phyloP scores from a whole-genome alignment of 2,113 vertebrate species.

The Polyodon spathula region DNA sequence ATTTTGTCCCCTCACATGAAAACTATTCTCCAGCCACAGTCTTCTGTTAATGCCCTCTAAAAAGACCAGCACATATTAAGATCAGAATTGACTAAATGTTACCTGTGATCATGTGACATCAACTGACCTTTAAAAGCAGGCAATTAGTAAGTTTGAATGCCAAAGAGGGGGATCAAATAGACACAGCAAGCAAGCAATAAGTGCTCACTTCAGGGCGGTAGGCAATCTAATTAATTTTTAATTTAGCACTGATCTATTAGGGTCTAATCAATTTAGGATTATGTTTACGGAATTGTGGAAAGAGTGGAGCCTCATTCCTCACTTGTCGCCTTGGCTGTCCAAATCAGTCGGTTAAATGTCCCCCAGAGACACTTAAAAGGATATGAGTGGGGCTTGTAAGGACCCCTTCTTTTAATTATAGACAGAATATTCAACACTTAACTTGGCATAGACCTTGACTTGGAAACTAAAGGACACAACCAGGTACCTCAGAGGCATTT shows the following conservation, averaged over 20 bases:
- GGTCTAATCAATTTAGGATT: constrained; percentile 66
- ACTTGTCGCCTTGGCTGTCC: constrained; percentile 58
- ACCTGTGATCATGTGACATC: constrained; percentile 24
- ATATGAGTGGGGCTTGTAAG: constrained; percentile 53
- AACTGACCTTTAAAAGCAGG: constrained; percentile 35
- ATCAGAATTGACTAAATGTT: constrained; percentile 13
- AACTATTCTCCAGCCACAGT: background rate
- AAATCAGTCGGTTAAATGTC: constrained; percentile 58
- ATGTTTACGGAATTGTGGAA: constrained; percentile 65
- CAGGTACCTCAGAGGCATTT: background rate
- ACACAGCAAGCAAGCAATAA: constrained; percentile 50
- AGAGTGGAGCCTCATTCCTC: constrained; percentile 42
- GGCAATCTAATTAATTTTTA: constrained; percentile 75
- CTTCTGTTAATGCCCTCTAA: background rate
- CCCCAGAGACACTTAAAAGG: constrained; percentile 49
- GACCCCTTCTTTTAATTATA: constrained; percentile 67
- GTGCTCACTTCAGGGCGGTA: constrained; percentile 47
- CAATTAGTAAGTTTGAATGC: constrained; percentile 49
- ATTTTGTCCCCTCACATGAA: background rate
- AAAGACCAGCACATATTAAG: constrained; percentile 23
- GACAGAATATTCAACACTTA: constrained; percentile 39
- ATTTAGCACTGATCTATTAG: constrained; percentile 67
- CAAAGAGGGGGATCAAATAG: constrained; percentile 58
- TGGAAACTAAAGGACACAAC: constrained; percentile 33
- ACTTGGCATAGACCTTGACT: constrained; percentile 28